A percentile compares a stretch with the other conserved stretches of the same genome.
These are phyloP conservation scores for Lutjanus campechanus DNA, from an alignment of 2,797 vertebrate genomes.

Conservation along the genomic window DNA sequence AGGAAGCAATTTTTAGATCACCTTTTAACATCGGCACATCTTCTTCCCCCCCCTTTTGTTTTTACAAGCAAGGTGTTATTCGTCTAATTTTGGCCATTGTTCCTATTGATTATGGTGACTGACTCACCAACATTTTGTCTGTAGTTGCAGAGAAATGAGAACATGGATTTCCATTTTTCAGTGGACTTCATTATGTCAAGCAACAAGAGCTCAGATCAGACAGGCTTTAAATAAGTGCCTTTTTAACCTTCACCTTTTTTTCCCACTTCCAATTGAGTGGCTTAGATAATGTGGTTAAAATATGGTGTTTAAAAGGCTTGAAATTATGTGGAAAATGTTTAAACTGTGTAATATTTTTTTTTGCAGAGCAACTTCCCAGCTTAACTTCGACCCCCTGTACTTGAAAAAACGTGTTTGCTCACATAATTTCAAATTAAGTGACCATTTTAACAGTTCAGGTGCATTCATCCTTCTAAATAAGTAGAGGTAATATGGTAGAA, in stretches of 20 bases:
- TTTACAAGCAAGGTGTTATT: not conserved
- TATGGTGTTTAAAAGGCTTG: not conserved
- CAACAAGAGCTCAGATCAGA: not conserved
- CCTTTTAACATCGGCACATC: too few species aligned
- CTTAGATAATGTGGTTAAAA: conserved; percentile 1
- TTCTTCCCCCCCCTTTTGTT: too few species aligned
- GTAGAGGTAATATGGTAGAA: not conserved
- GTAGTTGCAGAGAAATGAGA: not conserved
- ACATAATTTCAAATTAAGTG: not conserved
- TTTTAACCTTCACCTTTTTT: conserved; percentile 15
- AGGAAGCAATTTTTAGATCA: not conserved
- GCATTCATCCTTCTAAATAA: not conserved
- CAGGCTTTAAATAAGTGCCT: conserved; percentile 25
- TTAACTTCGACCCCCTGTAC: not conserved
- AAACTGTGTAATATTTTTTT: not conserved
- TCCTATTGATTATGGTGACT: not conserved
- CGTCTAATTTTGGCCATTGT: not conserved
- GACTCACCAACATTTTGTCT: not conserved
- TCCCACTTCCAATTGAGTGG: not conserved
- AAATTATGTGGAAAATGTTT: not conserved
- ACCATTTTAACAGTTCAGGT: not conserved
- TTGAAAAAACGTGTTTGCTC: not conserved
- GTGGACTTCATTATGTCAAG: conserved; percentile 11
- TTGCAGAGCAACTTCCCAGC: not conserved
- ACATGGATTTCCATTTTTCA: not conserved